Conservation (phyloP, 2,888 invertebrate species). For the Itoplectis maculator region DNA sequence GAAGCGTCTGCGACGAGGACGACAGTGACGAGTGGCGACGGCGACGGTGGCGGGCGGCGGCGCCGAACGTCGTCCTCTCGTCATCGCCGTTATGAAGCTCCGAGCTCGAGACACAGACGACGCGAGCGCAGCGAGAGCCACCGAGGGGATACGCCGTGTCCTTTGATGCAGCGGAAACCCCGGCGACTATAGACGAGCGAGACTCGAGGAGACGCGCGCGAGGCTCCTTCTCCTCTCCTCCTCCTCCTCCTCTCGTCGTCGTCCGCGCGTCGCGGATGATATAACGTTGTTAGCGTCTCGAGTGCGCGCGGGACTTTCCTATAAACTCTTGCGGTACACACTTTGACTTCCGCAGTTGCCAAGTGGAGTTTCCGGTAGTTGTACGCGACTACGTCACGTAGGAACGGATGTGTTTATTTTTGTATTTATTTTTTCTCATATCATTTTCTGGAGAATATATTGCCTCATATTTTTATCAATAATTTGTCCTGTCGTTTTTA, state of each 20-base stretch:
- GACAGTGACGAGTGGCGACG: conserved; percentile 54
- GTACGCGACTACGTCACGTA: too few species aligned
- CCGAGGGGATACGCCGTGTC: conserved; percentile 18
- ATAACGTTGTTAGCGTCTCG: conserved; percentile 59
- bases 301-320: conserved; percentile 39
- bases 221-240: too few species aligned
- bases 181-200: conserved; percentile 42
- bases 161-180: conserved; percentile 55
- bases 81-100: conserved; percentile 24
- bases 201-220: conserved; percentile 62
- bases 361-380: conserved; percentile 36
- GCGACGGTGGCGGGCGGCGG: conserved; percentile 54
- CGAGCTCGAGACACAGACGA: not conserved
- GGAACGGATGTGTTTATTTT: too few species aligned
- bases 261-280: conserved; percentile 47
- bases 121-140: too few species aligned
- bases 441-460: too few species aligned
- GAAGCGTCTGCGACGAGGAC: conserved; percentile 44
- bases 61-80: conserved; percentile 34
- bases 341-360: conserved; percentile 27
- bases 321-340: conserved; percentile 48
- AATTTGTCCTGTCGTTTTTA: too few species aligned
- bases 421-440: too few species aligned
- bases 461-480: too few species aligned
- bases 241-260: too few species aligned